Evolutionary conservation across 2,888 invertebrate genomes (phyloP).

Genomic region (Schizotus pectinicornis): DNA sequence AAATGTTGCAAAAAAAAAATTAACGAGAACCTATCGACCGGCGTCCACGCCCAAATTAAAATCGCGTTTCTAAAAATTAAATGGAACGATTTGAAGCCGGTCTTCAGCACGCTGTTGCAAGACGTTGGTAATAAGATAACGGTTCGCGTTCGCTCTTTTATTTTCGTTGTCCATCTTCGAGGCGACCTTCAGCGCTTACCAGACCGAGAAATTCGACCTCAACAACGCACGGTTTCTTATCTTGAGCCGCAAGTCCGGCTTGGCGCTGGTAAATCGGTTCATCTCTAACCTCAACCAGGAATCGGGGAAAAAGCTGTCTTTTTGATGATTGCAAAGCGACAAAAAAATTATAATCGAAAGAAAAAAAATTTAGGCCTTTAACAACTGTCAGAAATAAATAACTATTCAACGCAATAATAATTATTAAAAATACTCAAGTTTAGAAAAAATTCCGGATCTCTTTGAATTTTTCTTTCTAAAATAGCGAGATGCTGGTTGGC

Average conservation of each 20-base stretch:
- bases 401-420: too few relatives aligned
- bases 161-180: constrained; percentile 40
- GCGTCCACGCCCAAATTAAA: constrained; percentile 24
- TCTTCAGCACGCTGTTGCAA: constrained; percentile 33
- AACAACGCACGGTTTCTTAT: constrained; percentile 37
- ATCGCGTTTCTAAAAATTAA: constrained; percentile 35
- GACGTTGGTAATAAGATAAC: constrained; percentile 40
- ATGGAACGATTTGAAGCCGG: constrained; percentile 31
- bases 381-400: too few relatives aligned
- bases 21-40: background rate
- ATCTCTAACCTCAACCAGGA: too few relatives aligned
- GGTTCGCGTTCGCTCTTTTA: constrained; percentile 35
- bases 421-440: too few relatives aligned
- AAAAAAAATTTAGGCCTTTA: too few relatives aligned
- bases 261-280: constrained; percentile 1
- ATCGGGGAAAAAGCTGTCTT: too few relatives aligned
- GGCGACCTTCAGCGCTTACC: constrained; percentile 51
- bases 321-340: too few relatives aligned
- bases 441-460: too few relatives aligned
- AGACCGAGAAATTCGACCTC: constrained; percentile 55
- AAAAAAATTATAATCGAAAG: too few relatives aligned
- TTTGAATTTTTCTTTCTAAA: too few relatives aligned
- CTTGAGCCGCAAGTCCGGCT: constrained; percentile 23
- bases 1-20: background rate
- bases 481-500: too few relatives aligned